These are phyloP conservation scores for Lymantria monacha DNA, from an alignment of 2,888 invertebrate species.

Conservation along the genomic window DNA sequence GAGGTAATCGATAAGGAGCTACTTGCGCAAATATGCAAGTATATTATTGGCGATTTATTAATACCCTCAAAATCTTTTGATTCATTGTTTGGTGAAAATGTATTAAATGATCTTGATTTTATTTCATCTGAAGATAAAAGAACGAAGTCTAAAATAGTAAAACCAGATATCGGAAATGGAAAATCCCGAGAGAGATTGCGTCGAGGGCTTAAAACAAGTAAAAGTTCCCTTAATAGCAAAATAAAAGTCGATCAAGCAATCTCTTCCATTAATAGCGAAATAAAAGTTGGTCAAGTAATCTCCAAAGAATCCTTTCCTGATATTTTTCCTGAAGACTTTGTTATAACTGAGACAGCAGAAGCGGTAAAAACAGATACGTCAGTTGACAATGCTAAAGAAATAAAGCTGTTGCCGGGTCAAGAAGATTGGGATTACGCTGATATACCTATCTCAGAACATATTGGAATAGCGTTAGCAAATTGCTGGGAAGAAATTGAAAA, in stretches of 20 bases:
- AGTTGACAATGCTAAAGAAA: constrained; percentile 38
- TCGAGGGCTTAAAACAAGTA: constrained; percentile 51
- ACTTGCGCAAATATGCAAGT: constrained; percentile 73
- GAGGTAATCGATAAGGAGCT: constrained; percentile 78
- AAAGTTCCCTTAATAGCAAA: constrained; percentile 39
- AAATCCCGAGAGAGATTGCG: constrained; percentile 58
- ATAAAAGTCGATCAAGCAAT: constrained; percentile 48
- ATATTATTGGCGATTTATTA: constrained; percentile 67
- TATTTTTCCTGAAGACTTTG: constrained; percentile 9
- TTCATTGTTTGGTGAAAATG: constrained; percentile 66
- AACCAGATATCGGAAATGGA: constrained; percentile 48
- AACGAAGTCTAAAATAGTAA: constrained; percentile 61
- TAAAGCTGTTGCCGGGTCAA: constrained; percentile 61
- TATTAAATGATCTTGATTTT: constrained; percentile 59
- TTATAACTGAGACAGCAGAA: constrained; percentile 33
- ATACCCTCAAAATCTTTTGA: constrained; percentile 56
- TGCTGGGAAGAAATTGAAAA: constrained; percentile 79
- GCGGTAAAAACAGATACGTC: constrained; percentile 39
- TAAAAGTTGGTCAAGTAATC: constrained; percentile 48
- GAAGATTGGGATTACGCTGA: constrained; percentile 75
- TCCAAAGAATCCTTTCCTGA: constrained; percentile 30
- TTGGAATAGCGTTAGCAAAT: constrained; percentile 64
- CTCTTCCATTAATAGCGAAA: constrained; percentile 37
- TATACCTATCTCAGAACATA: constrained; percentile 55
- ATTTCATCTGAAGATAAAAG: constrained; percentile 59